These are phyloP conservation scores for Oncopodura yosiiana DNA, from an alignment of 1,140 invertebrate genomes.

Conservation along the genomic window DNA sequence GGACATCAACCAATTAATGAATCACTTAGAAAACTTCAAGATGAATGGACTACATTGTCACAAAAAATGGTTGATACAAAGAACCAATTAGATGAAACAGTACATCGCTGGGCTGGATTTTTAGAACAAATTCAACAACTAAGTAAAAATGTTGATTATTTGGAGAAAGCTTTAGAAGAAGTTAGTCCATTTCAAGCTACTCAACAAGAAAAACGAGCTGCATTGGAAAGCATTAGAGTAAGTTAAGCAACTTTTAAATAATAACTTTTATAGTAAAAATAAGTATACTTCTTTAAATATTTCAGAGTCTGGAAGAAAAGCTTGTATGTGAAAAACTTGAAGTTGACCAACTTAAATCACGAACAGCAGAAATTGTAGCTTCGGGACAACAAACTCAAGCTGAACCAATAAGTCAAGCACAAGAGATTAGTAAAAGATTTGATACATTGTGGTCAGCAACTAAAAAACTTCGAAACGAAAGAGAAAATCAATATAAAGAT, in stretches of 20 bases:
- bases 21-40: slow-evolving; percentile 68
- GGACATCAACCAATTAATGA: slow-evolving; percentile 81
- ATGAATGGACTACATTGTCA: slow-evolving; percentile 76
- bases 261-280: not conserved
- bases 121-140: slow-evolving; percentile 76
- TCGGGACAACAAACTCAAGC: slow-evolving; percentile 71
- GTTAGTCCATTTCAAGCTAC: slow-evolving; percentile 64
- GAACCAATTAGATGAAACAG: slow-evolving; percentile 65
- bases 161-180: slow-evolving; percentile 61
- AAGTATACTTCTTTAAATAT: slow-evolving; percentile 6
- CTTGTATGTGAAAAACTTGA: slow-evolving; percentile 82
- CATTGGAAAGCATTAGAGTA: slow-evolving; percentile 71
- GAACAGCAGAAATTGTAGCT: slow-evolving; percentile 76
- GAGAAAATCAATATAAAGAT: slow-evolving; percentile 76
- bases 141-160: slow-evolving; percentile 67
- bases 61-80: slow-evolving; percentile 83
- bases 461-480: slow-evolving; percentile 60
- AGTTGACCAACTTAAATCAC: slow-evolving; percentile 74
- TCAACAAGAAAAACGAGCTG: slow-evolving; percentile 70
- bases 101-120: slow-evolving; percentile 79
- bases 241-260: not conserved
- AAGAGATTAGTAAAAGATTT: slow-evolving; percentile 70
- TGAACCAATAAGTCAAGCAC: slow-evolving; percentile 68
- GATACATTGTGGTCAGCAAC: slow-evolving; percentile 59
- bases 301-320: slow-evolving; percentile 66